Evolutionary conservation across 2,113 vertebrate genomes (phyloP).

Genomic region (Apus apus): DNA sequence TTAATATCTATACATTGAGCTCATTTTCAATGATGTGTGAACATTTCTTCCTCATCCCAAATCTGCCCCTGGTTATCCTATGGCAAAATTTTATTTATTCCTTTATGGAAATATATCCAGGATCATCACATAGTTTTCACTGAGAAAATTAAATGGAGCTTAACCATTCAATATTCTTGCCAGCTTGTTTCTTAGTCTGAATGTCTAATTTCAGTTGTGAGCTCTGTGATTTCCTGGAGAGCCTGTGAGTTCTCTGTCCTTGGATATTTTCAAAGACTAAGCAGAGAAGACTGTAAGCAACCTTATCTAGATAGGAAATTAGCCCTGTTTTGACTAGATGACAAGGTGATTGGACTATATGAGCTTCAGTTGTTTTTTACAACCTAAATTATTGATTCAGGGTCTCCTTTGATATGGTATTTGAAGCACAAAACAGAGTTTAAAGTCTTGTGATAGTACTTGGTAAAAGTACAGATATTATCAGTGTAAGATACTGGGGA

Average conservation of each 20-base stretch:
- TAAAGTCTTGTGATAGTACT: neutral
- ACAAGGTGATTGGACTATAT: neutral
- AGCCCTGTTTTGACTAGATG: neutral
- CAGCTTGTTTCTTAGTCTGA: neutral
- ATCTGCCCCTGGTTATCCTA: neutral
- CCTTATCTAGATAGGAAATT: neutral
- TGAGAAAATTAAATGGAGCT: neutral
- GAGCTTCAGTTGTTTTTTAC: neutral
- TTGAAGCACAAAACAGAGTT: neutral
- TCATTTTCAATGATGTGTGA: neutral
- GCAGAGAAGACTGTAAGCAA: neutral
- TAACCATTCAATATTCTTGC: neutral
- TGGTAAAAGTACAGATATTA: neutral
- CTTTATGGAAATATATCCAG: neutral
- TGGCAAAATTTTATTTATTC: neutral
- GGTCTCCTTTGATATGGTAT: neutral
- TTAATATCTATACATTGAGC: neutral
- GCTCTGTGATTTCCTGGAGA: neutral
- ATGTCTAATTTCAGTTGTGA: neutral
- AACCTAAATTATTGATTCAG: neutral
- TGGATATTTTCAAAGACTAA: neutral
- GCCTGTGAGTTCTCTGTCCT: neutral
- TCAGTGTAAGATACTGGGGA: neutral
- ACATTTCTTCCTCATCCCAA: neutral
- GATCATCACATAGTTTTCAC: neutral